phyloP scores from a whole-genome alignment of 1,140 invertebrate genomes.

The Drosophila tropicalis region DNA sequence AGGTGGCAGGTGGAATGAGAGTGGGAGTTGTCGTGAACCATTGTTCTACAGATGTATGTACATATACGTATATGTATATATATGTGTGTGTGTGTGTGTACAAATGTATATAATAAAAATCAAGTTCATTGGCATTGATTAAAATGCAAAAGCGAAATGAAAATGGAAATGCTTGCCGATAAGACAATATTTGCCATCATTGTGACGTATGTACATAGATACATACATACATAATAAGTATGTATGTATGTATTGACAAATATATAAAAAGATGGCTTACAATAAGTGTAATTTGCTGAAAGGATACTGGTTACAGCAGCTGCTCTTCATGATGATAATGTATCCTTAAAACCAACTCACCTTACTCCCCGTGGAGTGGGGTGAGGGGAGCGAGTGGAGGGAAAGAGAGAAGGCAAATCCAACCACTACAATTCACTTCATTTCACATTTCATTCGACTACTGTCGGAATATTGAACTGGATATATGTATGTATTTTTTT shows the following conservation, averaged over 20 bases:
- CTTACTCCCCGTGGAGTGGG: background rate
- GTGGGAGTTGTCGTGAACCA: background rate
- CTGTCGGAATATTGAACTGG: slow-evolving; percentile 12
- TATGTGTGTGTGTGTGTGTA: slow-evolving; percentile 10
- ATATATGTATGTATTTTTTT: background rate
- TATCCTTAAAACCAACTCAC: background rate
- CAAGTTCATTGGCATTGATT: slow-evolving; percentile 77
- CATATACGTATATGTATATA: background rate
- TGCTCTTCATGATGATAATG: background rate
- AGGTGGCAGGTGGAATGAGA: slow-evolving; percentile 2
- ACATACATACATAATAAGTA: too few species aligned
- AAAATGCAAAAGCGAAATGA: slow-evolving; percentile 49
- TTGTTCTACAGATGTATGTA: background rate
- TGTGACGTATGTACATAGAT: slow-evolving; percentile 21
- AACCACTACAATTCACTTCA: slow-evolving; percentile 4
- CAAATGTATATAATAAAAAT: slow-evolving; percentile 56
- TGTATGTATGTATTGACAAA: too few species aligned
- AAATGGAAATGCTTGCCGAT: slow-evolving; percentile 18
- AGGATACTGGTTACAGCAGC: slow-evolving; percentile 4
- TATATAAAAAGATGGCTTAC: slow-evolving; percentile 9
- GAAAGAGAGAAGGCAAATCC: background rate
- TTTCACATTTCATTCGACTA: background rate
- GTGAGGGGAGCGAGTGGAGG: background rate
- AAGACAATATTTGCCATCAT: slow-evolving; percentile 22
- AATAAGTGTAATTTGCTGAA: background rate